A percentile compares a stretch with the other conserved stretches of the same genome.
Conservation (phyloP, 2,113 vertebrate genomes). For the Microcebus ravelobensis region DNA sequence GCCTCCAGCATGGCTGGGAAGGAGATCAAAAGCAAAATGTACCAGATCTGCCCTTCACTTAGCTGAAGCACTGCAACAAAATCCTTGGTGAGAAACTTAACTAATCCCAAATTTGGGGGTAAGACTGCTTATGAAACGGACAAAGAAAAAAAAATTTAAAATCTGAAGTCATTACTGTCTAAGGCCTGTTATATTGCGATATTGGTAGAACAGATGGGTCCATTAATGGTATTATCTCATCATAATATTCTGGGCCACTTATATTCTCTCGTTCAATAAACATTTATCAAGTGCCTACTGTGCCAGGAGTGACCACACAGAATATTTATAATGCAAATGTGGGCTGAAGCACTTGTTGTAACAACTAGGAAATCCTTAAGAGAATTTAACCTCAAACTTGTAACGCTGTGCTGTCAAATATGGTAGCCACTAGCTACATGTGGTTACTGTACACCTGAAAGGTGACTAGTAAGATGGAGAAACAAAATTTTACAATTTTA, state of each 20-base stretch:
- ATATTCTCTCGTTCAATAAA: not conserved
- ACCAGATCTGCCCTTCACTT: not conserved
- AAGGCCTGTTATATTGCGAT: too few species aligned
- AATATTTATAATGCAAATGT: not conserved
- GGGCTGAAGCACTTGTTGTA: not conserved
- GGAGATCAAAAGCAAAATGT: not conserved
- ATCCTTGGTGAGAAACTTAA: not conserved
- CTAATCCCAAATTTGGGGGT: not conserved
- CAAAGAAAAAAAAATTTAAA: not conserved
- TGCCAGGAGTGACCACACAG: not conserved
- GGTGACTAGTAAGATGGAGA: not conserved
- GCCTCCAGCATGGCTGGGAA: not conserved
- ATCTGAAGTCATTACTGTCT: not conserved
- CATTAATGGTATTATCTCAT: fast-evolving
- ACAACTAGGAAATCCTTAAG: not conserved
- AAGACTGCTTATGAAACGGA: not conserved
- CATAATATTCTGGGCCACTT: not conserved
- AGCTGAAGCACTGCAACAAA: not conserved
- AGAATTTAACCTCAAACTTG: not conserved
- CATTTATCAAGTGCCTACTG: not conserved
- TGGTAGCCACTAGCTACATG: not conserved
- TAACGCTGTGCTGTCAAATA: not conserved
- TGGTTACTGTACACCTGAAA: not conserved
- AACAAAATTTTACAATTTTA: not conserved
- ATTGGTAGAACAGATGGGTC: not conserved